Percentiles rank a stretch among this genome's conserved stretches.
phyloP scores from a whole-genome alignment of 2,113 vertebrate genomes.

The Notothenia rossii region DNA sequence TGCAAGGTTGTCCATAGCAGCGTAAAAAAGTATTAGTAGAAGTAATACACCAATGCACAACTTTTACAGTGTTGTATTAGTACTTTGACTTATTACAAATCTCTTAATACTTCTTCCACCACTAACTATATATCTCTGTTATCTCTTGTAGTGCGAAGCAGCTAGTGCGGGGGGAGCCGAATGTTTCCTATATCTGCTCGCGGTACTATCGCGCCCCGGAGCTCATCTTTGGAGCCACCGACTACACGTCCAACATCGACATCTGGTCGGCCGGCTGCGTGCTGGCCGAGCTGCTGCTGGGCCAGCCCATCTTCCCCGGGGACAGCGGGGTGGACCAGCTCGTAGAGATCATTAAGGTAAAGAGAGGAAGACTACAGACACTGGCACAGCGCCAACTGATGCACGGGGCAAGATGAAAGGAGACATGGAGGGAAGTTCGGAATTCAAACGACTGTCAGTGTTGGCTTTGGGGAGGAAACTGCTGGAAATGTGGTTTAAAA shows the following conservation, averaged over 20 bases:
- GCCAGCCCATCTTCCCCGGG: conserved; percentile 94
- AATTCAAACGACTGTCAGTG: not conserved
- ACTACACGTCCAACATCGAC: conserved; percentile 95
- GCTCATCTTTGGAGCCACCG: conserved; percentile 95
- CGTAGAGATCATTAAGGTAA: conserved; percentile 95
- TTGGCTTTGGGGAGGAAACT: not conserved
- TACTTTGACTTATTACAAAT: too few relatives aligned
- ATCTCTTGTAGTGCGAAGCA: conserved; percentile 88
- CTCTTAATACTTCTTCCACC: not conserved
- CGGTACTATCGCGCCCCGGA: conserved; percentile 95
- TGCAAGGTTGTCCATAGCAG: too few relatives aligned
- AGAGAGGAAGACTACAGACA: not conserved
- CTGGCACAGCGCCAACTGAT: conserved; percentile 2
- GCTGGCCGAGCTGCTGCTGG: conserved; percentile 91
- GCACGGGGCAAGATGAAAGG: not conserved
- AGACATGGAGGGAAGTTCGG: not conserved
- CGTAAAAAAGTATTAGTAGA: too few relatives aligned
- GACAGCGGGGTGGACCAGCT: conserved; percentile 96
- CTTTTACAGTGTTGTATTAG: too few relatives aligned
- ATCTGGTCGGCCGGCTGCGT: conserved; percentile 96
- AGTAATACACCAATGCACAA: too few relatives aligned
- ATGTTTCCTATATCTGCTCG: conserved; percentile 96
- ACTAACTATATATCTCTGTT: not conserved
- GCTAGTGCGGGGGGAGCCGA: conserved; percentile 93
- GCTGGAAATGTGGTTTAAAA: not conserved